Evolutionary conservation across 30 jellyfish, hydroid and myxozoan genomes (phyloP).

Genomic region (Pseudorhiza aurosa): DNA sequence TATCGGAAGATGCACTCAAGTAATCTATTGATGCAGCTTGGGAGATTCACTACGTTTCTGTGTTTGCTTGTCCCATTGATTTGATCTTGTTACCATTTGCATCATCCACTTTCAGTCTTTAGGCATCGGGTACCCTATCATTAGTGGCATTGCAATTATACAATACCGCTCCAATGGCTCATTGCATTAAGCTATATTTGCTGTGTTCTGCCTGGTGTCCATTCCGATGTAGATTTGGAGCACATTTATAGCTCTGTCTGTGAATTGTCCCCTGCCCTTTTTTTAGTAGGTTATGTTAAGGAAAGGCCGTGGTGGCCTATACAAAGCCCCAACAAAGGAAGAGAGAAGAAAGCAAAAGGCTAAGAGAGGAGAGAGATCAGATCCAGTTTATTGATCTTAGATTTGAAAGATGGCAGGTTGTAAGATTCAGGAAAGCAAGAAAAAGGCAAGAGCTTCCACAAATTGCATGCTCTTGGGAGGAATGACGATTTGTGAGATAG

Average conservation of each 20-base stretch:
- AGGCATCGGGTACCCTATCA: constrained; percentile 25
- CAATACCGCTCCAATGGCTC: constrained; percentile 7
- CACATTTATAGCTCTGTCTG: constrained; percentile 15
- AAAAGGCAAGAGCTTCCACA: no score
- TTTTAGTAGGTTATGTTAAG: no score
- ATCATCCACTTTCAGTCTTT: not conserved
- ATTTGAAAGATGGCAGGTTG: no score
- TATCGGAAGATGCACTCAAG: constrained; percentile 8
- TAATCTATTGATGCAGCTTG: not conserved
- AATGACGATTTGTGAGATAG: no score
- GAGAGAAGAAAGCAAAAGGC: no score
- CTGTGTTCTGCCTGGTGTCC: constrained; percentile 34
- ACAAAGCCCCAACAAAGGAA: no score
- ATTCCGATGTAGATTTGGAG: constrained; percentile 47
- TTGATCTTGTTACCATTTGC: constrained; percentile 16
- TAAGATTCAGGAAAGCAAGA: no score
- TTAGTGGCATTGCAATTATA: constrained; percentile 43
- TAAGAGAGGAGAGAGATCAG: no score
- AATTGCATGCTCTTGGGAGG: no score
- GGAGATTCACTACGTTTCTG: not conserved
- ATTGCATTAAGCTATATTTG: constrained; percentile 1
- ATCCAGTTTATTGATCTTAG: no score
- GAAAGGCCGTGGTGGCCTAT: no score
- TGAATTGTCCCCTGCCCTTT: constrained; percentile 44
- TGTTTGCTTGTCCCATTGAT: not conserved